Evolutionary conservation across 2,888 invertebrate genomes (phyloP), one percentile per base, ranked within the genome.

Genomic region (Meliscaeva auricollis): DNA sequence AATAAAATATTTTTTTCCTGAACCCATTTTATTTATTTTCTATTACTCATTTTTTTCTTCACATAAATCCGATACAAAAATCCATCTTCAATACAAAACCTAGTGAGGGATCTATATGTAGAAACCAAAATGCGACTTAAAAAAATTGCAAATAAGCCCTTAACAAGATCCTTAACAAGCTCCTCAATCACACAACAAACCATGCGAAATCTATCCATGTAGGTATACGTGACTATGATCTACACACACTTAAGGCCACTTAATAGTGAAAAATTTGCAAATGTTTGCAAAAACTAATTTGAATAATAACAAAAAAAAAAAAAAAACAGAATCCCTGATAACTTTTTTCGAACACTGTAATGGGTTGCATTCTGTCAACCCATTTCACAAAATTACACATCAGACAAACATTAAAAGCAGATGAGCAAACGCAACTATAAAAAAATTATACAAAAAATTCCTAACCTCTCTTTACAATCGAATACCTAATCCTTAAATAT

Each of bases 131-230:
- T 26, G 26, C n/a, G n/a, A n/a, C 2, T 26, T 26, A 26, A 26
- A 26, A 22, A 58, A 35, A 32, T 20, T 46, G 13, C 73, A 81
- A 84, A 85, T 81, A 85, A 85, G 81, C 77, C 30, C 76, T 77
- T 85, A 85, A 85, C 85, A 81, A 85, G 85, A 60, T 72, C 76
- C 85, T 85, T 85, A 76, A 85, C 84, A 80, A 68, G 68, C 50
- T 54, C 56, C 48, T 52, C 9, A 17, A 75, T 50, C 73, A 78
- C 22, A 20, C 68, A 85, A 85, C 76, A 60, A 77, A 22, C 68
- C 85, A 60, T 80, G 54, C 68, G 20, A 68, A 41, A n/a, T n/a
- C n/a, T n/a, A n/a, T n/a, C n/a, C n/a, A n/a, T n/a, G n/a, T n/a
- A n/a, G n/a, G n/a, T n/a, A n/a, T n/a, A n/a, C n/a, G n/a, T n/a